These are phyloP conservation scores for Tupaia chinensis DNA, from an alignment of 2,113 vertebrate genomes.

Conservation along the genomic window DNA sequence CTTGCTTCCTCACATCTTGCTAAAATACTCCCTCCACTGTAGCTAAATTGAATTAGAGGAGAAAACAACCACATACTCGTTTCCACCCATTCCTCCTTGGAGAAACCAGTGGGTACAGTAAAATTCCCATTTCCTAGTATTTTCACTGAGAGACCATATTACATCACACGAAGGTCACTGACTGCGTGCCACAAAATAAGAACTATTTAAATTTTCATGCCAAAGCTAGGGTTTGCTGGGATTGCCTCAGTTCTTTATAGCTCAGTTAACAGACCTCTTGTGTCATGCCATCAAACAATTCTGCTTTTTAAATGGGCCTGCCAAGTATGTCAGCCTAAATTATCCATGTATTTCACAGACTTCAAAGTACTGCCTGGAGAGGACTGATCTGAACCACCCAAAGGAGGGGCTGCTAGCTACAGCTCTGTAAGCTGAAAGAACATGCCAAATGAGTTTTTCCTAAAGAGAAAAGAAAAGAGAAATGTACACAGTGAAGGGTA, in stretches of 20 bases:
- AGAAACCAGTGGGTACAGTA: conserved; percentile 42
- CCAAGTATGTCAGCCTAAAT: conserved; percentile 87
- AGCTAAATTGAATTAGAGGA: conserved; percentile 8
- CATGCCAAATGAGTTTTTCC: background rate
- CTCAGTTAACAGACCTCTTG: conserved; percentile 82
- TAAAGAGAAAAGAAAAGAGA: background rate
- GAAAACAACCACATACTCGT: background rate
- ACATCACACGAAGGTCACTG: conserved; percentile 77
- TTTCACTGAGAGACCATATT: conserved; percentile 39
- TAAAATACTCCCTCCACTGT: background rate
- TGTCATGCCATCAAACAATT: conserved; percentile 85
- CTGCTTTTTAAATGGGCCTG: conserved; percentile 81
- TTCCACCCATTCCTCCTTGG: background rate
- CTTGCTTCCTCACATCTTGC: background rate
- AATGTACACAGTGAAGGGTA: background rate
- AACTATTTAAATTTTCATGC: conserved; percentile 79
- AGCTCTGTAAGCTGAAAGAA: conserved; percentile 67
- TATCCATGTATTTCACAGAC: conserved; percentile 82
- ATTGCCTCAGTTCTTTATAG: conserved; percentile 83
- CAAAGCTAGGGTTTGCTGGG: conserved; percentile 82
- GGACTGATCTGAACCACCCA: conserved; percentile 79
- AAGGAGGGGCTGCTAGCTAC: conserved; percentile 74
- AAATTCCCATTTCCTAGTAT: conserved; percentile 55
- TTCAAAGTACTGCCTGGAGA: conserved; percentile 87
- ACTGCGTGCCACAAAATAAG: conserved; percentile 51